Evolutionary conservation across 2,797 vertebrate genomes (phyloP).

Genomic region (Tinamus major): DNA sequence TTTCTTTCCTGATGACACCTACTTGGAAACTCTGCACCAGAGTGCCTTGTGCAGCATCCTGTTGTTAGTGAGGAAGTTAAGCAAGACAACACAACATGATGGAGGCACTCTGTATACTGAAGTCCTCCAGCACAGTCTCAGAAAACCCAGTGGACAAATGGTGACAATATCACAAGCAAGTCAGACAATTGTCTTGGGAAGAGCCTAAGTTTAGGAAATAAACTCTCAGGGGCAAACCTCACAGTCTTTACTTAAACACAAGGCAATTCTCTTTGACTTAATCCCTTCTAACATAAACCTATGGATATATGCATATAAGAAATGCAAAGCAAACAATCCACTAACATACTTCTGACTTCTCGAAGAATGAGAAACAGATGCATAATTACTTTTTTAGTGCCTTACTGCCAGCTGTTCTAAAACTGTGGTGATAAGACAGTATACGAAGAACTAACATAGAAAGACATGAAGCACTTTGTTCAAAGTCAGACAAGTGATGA

Average conservation of each 20-base stretch:
- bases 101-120: not conserved
- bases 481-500: conserved; percentile 34
- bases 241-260: not conserved
- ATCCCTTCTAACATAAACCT: not conserved
- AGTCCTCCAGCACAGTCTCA: not conserved
- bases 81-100: accelerated
- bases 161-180: not conserved
- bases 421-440: conserved; percentile 14
- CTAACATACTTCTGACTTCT: not conserved
- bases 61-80: not conserved
- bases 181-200: not conserved
- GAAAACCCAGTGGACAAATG: not conserved
- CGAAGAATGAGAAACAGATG: conserved; percentile 51
- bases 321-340: conserved; percentile 21
- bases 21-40: not conserved
- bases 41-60: accelerated
- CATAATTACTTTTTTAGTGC: conserved; percentile 60
- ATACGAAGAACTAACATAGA: conserved; percentile 1
- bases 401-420: conserved; percentile 49
- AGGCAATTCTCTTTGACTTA: conserved; percentile 13
- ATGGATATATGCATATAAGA: not conserved
- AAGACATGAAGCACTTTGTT: not conserved
- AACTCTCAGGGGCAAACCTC: not conserved
- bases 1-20: not conserved
- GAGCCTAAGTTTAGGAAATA: not conserved